These are phyloP conservation scores for Serrognathus titanus DNA, from an alignment of 2,888 invertebrate genomes.

Conservation along the genomic window DNA sequence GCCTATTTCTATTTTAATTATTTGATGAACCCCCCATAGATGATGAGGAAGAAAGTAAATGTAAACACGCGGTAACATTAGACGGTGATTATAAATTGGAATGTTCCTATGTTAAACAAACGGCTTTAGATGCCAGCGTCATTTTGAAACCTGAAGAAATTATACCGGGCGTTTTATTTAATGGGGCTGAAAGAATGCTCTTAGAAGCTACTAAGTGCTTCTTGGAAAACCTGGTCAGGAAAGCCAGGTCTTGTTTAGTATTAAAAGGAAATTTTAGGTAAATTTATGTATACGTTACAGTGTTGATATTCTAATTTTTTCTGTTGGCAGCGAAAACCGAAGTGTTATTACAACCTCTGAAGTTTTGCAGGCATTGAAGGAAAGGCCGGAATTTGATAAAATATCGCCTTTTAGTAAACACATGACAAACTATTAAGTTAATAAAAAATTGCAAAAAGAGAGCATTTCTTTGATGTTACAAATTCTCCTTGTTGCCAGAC, in stretches of 20 bases:
- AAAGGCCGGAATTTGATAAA: constrained; percentile 26
- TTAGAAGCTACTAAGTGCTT: constrained; percentile 53
- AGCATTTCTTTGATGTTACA: no score
- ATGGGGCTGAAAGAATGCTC: constrained; percentile 51
- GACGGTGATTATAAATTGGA: constrained; percentile 32
- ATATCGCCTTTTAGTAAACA: constrained; percentile 18
- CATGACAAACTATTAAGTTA: constrained; percentile 10
- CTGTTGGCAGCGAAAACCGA: constrained; percentile 20
- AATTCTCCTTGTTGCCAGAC: no score
- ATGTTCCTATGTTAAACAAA: constrained; percentile 48
- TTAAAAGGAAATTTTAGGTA: constrained; percentile 32
- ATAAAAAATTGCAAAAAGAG: no score
- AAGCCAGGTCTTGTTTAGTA: constrained; percentile 35
- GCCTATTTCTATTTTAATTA: neutral
- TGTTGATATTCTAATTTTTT: neutral
- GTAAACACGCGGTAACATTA: neutral
- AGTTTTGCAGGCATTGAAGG: constrained; percentile 22
- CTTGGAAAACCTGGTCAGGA: constrained; percentile 51
- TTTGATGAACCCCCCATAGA: neutral
- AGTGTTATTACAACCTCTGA: constrained; percentile 21
- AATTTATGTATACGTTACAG: neutral
- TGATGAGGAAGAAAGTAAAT: neutral
- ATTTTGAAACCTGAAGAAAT: constrained; percentile 50
- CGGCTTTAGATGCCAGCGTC: constrained; percentile 48
- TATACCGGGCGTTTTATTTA: constrained; percentile 46